Percentiles rank a stretch among this genome's conserved stretches.
phyloP scores from a whole-genome alignment of 2,797 vertebrate genomes.

The Semaprochilodus insignis region DNA sequence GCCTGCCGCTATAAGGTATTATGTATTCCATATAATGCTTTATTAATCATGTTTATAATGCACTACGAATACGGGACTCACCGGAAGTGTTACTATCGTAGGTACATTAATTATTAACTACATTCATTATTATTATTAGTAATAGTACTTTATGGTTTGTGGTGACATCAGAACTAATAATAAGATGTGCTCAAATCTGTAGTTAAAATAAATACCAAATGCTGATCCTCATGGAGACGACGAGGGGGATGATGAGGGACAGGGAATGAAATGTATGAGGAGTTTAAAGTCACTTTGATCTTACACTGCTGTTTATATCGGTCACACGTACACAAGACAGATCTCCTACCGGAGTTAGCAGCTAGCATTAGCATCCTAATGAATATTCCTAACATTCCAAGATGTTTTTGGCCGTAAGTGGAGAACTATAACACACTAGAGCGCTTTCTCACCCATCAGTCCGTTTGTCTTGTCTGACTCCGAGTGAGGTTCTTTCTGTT shows the following conservation, averaged over 20 bases:
- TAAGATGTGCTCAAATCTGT: too few species aligned
- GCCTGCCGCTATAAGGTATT: too few species aligned
- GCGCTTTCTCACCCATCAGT: background rate
- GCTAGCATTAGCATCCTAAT: background rate
- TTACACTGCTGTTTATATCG: background rate
- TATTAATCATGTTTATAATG: too few species aligned
- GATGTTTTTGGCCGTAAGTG: background rate
- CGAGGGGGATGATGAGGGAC: background rate
- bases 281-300: conserved; percentile 16
- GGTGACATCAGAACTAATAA: too few species aligned
- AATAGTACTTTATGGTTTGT: too few species aligned
- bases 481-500: background rate
- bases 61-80: too few species aligned
- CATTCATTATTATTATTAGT: too few species aligned
- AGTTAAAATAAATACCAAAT: background rate
- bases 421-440: background rate
- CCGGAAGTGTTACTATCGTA: too few species aligned
- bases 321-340: background rate
- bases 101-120: too few species aligned
- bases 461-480: background rate
- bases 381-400: background rate
- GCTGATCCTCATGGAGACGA: background rate
- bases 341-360: background rate
- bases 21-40: too few species aligned
- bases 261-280: background rate